Evolutionary conservation across 2,113 vertebrate genomes (phyloP).

Genomic region (Ctenodactylus gundi): DNA sequence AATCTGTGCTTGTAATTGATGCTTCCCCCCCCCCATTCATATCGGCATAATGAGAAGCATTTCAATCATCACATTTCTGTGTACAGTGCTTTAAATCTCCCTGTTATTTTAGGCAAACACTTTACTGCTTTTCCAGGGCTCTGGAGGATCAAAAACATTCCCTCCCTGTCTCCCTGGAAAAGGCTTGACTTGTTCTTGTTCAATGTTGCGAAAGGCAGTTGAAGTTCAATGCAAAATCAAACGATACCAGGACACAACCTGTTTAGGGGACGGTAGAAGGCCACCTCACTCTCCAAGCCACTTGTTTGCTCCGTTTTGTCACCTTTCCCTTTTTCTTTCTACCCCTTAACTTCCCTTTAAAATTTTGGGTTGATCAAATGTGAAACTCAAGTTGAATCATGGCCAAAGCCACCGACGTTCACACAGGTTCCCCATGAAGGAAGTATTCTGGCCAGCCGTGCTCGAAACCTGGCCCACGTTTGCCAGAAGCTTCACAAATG

Average conservation of each 20-base stretch:
- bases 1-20: neutral
- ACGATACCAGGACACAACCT: neutral
- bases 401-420: constrained; percentile 54
- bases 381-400: constrained; percentile 58
- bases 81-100: neutral
- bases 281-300: neutral
- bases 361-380: constrained; percentile 32
- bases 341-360: constrained; percentile 32
- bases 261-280: neutral
- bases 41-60: neutral
- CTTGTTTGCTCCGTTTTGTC: neutral
- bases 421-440: constrained; percentile 62
- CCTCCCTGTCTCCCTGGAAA: neutral
- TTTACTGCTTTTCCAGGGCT: neutral
- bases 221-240: neutral
- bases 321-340: neutral
- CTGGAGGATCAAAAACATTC: neutral
- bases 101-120: neutral
- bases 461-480: constrained; percentile 67
- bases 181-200: neutral
- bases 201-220: neutral
- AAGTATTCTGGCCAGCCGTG: constrained; percentile 46
- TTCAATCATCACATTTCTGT: neutral
- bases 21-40: neutral
- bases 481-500: constrained; percentile 64